These are phyloP conservation scores for Isichthys henryi DNA, from an alignment of 2,113 vertebrate species.

Conservation along the genomic window DNA sequence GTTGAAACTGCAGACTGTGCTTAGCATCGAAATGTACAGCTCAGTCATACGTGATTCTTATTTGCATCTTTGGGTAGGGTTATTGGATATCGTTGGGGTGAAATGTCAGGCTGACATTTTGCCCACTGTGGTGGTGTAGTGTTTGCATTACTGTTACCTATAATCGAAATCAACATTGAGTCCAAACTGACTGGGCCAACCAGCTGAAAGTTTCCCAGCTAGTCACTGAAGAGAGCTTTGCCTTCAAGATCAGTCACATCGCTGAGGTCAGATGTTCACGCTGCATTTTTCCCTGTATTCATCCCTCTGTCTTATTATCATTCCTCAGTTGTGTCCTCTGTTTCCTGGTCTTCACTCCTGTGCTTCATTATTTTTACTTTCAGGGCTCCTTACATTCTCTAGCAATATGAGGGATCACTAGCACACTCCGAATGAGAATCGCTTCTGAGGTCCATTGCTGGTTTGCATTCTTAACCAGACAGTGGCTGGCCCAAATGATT, in stretches of 20 bases:
- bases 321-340: not conserved
- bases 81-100: not conserved
- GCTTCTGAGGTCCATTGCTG: not conserved
- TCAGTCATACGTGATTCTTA: not conserved
- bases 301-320: not conserved
- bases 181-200: not conserved
- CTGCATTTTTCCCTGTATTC: not conserved
- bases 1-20: not conserved
- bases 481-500: not conserved
- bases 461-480: not conserved
- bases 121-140: not conserved
- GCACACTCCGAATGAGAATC: not conserved
- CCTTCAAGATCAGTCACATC: not conserved
- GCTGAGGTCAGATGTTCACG: not conserved
- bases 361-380: not conserved
- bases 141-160: not conserved
- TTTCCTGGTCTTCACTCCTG: not conserved
- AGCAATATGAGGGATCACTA: not conserved
- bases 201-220: not conserved
- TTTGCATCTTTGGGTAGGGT: not conserved
- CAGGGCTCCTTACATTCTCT: not conserved
- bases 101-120: not conserved
- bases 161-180: not conserved
- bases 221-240: not conserved
- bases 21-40: not conserved